Base-by-base conservation (phyloP, 1,140 invertebrate genomes). In the Polypedilum vanderplanki region DNA sequence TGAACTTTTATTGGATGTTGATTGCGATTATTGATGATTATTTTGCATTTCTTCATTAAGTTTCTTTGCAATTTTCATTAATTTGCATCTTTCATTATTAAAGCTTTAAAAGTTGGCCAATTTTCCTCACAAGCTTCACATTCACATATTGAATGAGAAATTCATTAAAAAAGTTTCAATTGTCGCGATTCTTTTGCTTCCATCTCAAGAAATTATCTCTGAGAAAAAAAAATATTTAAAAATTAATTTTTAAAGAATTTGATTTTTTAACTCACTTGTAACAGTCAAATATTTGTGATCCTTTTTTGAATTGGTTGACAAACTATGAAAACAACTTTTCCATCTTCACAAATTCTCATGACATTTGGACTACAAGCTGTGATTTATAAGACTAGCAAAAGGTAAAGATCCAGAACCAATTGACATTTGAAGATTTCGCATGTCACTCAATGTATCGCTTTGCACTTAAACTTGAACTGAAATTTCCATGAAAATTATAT, bases 31-130 rank as follows among this genome's bases (percentile, higher is more conserved):
- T 57, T n/a, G n/a, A n/a, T 57, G 12, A 57, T 18, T 22, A 20
- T 18, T 20, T 5, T 18, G 15, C 17, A 70, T 22, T 20, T 70
- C 65, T 10, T 70, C 65, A 22, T 22, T 20, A 20, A 22, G 9
- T 22, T 70, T 70, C 20, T 70, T 70, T 7, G 65, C 65, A 70
- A 18, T 18, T 70, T 70, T 70, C 20, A 70, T 20, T 8, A 70
- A 4, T 70, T 70, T 22, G 18, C 17, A 70, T 70, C 65, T 70
- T 70, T 70, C 8, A 70, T 8, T 1, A 0, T n/a, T 8, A 70
- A 10, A 9, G 15, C 17, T 7, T 18, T 18, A 5, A 22, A 18
- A 0, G 1, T 20, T 20, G 65, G 65, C 17, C 17, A 70, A 22
- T 70, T 20, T 18, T 18, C 10, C 5, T 18, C 7, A 20, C 65